Evolutionary conservation across 2,888 invertebrate genomes (phyloP).

Genomic region (Machimus rusticus): DNA sequence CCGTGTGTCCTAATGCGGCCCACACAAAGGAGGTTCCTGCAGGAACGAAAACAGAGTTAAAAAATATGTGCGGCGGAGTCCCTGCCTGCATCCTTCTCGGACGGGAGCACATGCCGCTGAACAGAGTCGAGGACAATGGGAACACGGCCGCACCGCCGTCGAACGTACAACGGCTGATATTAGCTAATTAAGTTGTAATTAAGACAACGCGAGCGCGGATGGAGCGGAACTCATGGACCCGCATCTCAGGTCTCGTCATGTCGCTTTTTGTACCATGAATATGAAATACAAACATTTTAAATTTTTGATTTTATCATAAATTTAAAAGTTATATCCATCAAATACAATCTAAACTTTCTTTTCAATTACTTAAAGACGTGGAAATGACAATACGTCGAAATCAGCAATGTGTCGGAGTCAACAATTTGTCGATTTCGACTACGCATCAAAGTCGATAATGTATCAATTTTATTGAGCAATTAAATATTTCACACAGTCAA

Average conservation of each 20-base stretch:
- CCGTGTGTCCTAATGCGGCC: not conserved
- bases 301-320: no score
- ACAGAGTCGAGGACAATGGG: not conserved
- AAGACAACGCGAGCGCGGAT: not conserved
- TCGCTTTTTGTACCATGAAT: not conserved
- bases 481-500: no score
- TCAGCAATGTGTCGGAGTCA: no score
- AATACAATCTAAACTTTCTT: no score
- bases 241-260: not conserved
- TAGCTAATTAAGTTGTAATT: slow-evolving; percentile 28
- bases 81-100: not conserved
- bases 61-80: not conserved
- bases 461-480: no score
- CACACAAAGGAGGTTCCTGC: not conserved
- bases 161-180: slow-evolving; percentile 6
- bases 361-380: not conserved
- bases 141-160: not conserved
- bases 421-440: no score
- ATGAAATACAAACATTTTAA: not conserved
- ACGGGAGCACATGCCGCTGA: not conserved
- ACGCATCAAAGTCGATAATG: no score
- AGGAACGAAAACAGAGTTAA: not conserved
- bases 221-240: not conserved
- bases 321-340: no score
- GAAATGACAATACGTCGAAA: no score